phyloP scores from a whole-genome alignment of 1,140 invertebrate genomes.

The Tetramorium simillimum region DNA sequence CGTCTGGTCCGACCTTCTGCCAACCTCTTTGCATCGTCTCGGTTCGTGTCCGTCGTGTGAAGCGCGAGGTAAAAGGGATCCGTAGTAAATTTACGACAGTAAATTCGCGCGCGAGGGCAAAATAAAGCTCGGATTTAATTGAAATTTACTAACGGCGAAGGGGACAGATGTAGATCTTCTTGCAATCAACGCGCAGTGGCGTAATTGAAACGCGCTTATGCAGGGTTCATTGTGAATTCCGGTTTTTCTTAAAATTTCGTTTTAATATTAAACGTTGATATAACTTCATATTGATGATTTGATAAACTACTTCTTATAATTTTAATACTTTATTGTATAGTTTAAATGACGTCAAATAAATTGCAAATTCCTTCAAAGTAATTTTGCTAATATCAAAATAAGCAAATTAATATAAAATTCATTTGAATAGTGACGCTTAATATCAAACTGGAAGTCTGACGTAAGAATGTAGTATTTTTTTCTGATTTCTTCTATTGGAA shows the following conservation, averaged over 20 bases:
- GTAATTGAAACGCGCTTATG: neutral
- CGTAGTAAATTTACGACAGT: conserved; percentile 41
- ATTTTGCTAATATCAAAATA: neutral
- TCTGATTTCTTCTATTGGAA: neutral
- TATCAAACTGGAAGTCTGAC: neutral
- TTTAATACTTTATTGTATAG: neutral
- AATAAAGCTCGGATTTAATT: conserved; percentile 48
- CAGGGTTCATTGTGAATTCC: neutral
- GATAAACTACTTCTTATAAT: neutral
- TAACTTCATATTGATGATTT: neutral
- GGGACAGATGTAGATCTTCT: conserved; percentile 34
- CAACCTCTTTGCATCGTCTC: neutral
- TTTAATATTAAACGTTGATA: neutral
- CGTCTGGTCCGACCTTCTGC: conserved; percentile 21
- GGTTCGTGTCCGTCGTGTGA: neutral
- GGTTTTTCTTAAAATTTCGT: neutral
- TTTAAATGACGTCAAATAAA: neutral
- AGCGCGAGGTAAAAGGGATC: conserved; percentile 19
- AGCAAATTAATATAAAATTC: neutral
- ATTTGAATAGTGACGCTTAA: neutral
- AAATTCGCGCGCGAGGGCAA: conserved; percentile 4
- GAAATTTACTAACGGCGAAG: conserved; percentile 59
- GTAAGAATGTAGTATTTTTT: neutral
- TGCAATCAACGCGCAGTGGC: conserved; percentile 37
- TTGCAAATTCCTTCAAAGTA: neutral